Conservation (phyloP, 64 coral and sea anemone species). For the Orbicella faveolata region DNA sequence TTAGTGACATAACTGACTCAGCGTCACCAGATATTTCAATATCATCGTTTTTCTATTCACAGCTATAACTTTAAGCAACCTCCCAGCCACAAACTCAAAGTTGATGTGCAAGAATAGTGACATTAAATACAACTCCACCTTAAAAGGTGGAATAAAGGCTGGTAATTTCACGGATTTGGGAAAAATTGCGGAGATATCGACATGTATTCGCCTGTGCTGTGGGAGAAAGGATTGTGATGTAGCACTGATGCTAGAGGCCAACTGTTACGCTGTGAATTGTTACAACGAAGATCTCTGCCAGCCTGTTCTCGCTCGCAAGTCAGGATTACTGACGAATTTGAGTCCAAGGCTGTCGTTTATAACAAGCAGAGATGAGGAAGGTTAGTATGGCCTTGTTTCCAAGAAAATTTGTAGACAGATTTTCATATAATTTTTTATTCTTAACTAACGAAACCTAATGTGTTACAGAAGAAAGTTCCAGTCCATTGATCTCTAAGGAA, state of each 20-base stretch:
- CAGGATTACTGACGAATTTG: slow-evolving; percentile 70
- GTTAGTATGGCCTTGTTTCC: slow-evolving; percentile 18
- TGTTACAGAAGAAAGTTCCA: too few relatives aligned
- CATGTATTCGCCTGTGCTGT: slow-evolving; percentile 95
- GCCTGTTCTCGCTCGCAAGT: slow-evolving; percentile 80
- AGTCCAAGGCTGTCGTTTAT: slow-evolving; percentile 90
- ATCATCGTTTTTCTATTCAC: neutral
- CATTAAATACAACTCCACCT: slow-evolving; percentile 77
- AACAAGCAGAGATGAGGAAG: slow-evolving; percentile 96
- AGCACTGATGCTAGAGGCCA: slow-evolving; percentile 88
- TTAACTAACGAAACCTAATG: too few relatives aligned
- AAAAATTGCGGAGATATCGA: slow-evolving; percentile 79
- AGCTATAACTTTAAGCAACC: slow-evolving; percentile 83
- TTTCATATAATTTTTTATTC: too few relatives aligned
- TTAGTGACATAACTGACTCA: too few relatives aligned
- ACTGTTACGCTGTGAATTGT: slow-evolving; percentile 88
- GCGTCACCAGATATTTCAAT: too few relatives aligned
- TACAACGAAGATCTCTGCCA: slow-evolving; percentile 60
- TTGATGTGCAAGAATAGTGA: slow-evolving; percentile 94
- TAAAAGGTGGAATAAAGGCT: slow-evolving; percentile 91
- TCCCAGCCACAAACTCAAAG: slow-evolving; percentile 87
- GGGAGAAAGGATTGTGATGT: slow-evolving; percentile 89
- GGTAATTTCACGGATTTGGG: slow-evolving; percentile 87
- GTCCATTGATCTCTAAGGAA: too few relatives aligned
- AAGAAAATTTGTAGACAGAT: too few relatives aligned